phyloP scores from a whole-genome alignment of 1,140 invertebrate genomes.

The Ruditapes philippinarum region DNA sequence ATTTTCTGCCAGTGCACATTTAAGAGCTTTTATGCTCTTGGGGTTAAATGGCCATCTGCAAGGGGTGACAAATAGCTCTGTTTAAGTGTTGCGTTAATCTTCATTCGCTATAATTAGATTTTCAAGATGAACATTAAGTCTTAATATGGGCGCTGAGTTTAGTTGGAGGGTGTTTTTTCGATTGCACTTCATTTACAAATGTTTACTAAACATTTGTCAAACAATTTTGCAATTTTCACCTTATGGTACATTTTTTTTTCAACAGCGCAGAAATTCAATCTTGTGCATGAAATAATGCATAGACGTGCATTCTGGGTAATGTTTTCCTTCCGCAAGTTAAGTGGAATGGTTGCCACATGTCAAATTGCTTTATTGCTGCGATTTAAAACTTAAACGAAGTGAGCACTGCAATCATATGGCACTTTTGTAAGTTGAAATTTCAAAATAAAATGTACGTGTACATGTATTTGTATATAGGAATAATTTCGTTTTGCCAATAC shows the following conservation, averaged over 20 bases:
- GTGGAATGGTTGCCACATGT: no score
- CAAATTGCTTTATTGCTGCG: no score
- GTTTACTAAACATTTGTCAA: neutral
- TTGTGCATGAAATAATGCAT: no score
- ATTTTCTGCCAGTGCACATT: conserved; percentile 8
- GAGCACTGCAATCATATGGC: no score
- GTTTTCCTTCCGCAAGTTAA: no score
- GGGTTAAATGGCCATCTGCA: conserved; percentile 42
- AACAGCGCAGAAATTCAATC: no score
- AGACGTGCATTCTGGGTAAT: no score
- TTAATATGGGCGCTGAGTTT: conserved; percentile 18
- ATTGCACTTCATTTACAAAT: neutral
- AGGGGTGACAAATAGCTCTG: conserved; percentile 16
- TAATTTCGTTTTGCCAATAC: no score
- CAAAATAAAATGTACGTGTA: no score
- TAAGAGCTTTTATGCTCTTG: conserved; percentile 18
- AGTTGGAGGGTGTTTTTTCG: neutral
- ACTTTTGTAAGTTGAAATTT: no score
- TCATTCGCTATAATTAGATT: conserved; percentile 20
- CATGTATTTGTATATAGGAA: no score
- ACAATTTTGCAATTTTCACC: neutral
- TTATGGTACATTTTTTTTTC: neutral
- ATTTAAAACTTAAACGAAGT: no score
- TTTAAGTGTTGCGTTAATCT: conserved; percentile 27
- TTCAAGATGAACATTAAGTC: neutral